phyloP scores from a whole-genome alignment of 2,797 vertebrate species.

The Pteropus rufus region DNA sequence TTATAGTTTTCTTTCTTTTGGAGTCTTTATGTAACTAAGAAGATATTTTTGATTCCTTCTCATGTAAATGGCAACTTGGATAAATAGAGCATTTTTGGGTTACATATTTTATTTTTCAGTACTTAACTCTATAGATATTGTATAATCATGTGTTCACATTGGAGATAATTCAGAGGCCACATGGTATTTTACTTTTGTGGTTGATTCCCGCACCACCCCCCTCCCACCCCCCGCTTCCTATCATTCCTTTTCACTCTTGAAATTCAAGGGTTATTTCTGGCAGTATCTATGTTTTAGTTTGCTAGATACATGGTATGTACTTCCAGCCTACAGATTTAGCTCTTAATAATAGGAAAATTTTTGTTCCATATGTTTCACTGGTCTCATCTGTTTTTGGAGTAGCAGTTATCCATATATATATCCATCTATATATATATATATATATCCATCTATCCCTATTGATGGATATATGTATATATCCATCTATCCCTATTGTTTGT shows the following conservation, averaged over 20 bases:
- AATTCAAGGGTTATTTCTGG: background rate
- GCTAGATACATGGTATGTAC: background rate
- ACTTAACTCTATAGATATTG: background rate
- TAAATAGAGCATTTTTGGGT: background rate
- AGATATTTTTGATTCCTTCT: conserved; percentile 27
- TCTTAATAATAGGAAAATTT: background rate
- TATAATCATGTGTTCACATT: background rate
- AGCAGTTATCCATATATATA: background rate
- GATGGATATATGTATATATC: no score
- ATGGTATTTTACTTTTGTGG: background rate
- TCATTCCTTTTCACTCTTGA: background rate
- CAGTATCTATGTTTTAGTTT: background rate
- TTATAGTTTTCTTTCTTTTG: background rate
- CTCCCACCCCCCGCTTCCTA: background rate
- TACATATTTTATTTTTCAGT: background rate
- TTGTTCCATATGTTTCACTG: background rate
- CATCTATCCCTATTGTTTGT: background rate
- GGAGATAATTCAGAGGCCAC: background rate
- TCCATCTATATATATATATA: no score
- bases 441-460: no score
- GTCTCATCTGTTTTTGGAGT: background rate
- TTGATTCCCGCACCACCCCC: background rate
- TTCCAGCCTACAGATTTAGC: background rate
- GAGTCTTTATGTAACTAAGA: conserved; percentile 5
- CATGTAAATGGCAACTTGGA: background rate